Percentiles rank a stretch among this genome's conserved stretches.
Evolutionary conservation across 2,888 invertebrate species (phyloP).

Genomic region (Acanthosepion lycidas): DNA sequence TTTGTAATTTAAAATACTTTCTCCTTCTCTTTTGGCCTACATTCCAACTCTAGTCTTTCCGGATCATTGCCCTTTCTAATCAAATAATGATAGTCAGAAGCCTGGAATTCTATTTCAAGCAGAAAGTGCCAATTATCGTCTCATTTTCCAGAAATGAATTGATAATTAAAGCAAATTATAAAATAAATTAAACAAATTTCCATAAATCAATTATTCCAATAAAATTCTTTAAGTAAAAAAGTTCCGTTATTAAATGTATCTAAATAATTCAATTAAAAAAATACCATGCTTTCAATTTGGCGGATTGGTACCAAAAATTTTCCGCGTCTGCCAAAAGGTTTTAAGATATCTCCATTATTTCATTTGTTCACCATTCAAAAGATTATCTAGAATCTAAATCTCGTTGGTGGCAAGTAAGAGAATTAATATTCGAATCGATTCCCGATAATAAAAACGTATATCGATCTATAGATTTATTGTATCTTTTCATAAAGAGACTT

Average conservation of each 20-base stretch:
- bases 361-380: not conserved
- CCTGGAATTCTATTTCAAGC: not conserved
- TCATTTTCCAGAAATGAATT: not conserved
- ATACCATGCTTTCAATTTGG: not conserved
- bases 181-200: conserved; percentile 17
- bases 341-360: not conserved
- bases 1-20: no score
- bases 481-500: not conserved
- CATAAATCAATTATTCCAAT: not conserved
- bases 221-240: not conserved
- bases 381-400: not conserved
- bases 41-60: not conserved
- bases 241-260: not conserved
- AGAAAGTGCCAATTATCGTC: conserved; percentile 33
- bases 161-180: not conserved
- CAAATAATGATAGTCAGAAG: not conserved
- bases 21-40: not conserved
- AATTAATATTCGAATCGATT: not conserved
- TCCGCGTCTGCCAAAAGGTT: not conserved
- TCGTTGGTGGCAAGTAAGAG: not conserved
- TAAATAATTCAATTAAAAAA: not conserved
- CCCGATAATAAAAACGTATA: not conserved
- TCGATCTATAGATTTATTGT: not conserved
- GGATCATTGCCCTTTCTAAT: not conserved
- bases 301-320: not conserved